phyloP scores from a whole-genome alignment of 2,113 vertebrate genomes.

The Ursus arctos region DNA sequence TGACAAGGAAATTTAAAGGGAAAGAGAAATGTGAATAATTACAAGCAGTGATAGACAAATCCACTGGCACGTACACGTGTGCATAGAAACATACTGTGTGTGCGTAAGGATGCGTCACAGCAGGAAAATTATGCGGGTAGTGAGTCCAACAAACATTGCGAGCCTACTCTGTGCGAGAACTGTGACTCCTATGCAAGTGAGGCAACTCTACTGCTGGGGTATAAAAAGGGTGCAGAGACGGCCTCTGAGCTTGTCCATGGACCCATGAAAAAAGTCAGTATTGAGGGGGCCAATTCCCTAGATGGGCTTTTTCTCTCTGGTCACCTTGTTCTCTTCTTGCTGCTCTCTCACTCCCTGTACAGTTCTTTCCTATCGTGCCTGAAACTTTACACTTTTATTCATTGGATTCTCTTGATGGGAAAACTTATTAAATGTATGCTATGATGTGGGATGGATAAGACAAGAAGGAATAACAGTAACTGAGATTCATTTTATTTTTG shows the following conservation, averaged over 20 bases:
- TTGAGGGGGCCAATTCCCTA: not conserved
- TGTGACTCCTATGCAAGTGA: not conserved
- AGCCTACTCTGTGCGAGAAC: not conserved
- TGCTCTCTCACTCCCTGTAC: not conserved
- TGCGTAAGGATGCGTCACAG: too few relatives aligned
- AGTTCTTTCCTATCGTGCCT: not conserved
- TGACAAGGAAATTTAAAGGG: not conserved
- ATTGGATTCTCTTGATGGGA: not conserved
- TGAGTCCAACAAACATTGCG: conserved; percentile 3
- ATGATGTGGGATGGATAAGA: not conserved
- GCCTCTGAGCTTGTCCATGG: not conserved
- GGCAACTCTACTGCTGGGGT: not conserved
- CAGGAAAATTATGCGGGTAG: not conserved
- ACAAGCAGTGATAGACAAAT: not conserved
- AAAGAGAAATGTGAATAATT: not conserved
- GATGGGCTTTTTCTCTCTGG: not conserved
- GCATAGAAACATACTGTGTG: not conserved
- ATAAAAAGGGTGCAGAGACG: not conserved
- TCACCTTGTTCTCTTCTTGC: not conserved
- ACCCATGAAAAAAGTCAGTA: not conserved
- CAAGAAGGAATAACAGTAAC: not conserved
- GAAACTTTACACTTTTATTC: not conserved
- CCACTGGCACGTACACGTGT: not conserved
- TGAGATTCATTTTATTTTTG: not conserved
- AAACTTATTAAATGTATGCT: not conserved